Base-by-base conservation (phyloP, 1,140 invertebrate genomes). In the Geopemphigus sp. region DNA sequence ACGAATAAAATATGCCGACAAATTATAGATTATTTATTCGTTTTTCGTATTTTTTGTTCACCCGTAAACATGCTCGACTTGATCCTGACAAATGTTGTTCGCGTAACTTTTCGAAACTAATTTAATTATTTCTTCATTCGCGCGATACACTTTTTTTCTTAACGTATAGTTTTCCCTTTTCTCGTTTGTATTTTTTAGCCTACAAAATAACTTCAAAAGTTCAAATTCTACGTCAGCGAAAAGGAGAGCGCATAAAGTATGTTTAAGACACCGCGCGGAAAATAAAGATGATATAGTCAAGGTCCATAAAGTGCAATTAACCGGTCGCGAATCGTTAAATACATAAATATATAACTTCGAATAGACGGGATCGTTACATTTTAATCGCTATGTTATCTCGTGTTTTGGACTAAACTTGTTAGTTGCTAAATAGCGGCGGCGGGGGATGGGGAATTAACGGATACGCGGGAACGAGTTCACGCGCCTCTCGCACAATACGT, bases 51-150 rank as follows among this genome's bases (percentile, higher is more conserved):
- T n/a, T 57, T 22, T n/a, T 57, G 22, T 57, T 22, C 45, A 45
- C 29, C 29, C 29, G 39, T 14, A 45, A 66, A 66, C 39, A 45
- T 45, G n/a, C 39, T 24, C 17, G 29, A 68, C 64, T 68, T 68
- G 45, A 68, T 68, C n/a, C 22, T 45, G 39, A 68, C n/a, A 50
- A 50, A 68, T 68, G 47, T 50, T 2, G 15, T 17, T 50, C 14
- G 47, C 5, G 19, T 24, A 26, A 50, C 64, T 68, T 68, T 68
- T 24, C 50, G n/a, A 50, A 68, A 24, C n/a, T 68, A 68, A 68
- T 68, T 68, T 24, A 68, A 47, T 68, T 50, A 24, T 8, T 47
- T 8, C 39, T 24, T 5, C 5, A 10, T 0, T n/a, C 17, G 1
- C n/a, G 3, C 2, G 12, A 14, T 22, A 66, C 14, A 47, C 4